Evolutionary conservation across 2,888 invertebrate genomes (phyloP), one percentile per base, ranked within the genome.

Genomic region (Operophtera brumata): DNA sequence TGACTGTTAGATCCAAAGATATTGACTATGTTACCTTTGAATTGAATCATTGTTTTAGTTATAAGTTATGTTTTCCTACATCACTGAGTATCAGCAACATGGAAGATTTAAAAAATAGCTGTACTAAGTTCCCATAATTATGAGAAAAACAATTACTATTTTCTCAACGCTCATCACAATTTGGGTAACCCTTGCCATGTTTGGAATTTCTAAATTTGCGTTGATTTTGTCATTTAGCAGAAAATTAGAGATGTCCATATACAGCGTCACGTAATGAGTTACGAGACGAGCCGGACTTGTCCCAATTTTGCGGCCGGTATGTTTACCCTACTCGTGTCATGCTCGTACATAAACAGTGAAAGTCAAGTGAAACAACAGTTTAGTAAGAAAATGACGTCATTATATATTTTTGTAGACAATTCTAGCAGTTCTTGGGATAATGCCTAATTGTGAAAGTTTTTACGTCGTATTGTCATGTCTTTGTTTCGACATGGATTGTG

Each of bases 221-320:
- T 51, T 65, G 64, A 60, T 59, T 57, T 63, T 55, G 46, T 51
- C 56, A 58, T 63, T 62, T 48, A 46, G 30, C 55, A 51, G 50
- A 64, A 65, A 65, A 71, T 70, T 63, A 65, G 57, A 57, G 42
- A n/a, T 13, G 12, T 47, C 68, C 55, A 62, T 67, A 66, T 54
- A 60, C 45, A 59, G 62, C 6, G 40, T 9, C 10, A n/a, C 20
- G 28, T 59, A 64, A 50, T 65, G 59, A 43, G 47, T 50, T 55
- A 46, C 49, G 47, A 40, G 47, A 34, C 35, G 28, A 53, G 42
- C 54, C 60, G 61, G 56, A 51, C 20, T n/a, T 61, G 67, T 69
- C 65, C 67, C 54, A 57, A 57, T 64, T 70, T 62, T 54, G 25
- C 46, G 7, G 8, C 6, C 25, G 3, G 34, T 45, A 47, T 66